phyloP scores from a whole-genome alignment of 2,113 vertebrate species.

The Trichomycterus rosablanca region DNA sequence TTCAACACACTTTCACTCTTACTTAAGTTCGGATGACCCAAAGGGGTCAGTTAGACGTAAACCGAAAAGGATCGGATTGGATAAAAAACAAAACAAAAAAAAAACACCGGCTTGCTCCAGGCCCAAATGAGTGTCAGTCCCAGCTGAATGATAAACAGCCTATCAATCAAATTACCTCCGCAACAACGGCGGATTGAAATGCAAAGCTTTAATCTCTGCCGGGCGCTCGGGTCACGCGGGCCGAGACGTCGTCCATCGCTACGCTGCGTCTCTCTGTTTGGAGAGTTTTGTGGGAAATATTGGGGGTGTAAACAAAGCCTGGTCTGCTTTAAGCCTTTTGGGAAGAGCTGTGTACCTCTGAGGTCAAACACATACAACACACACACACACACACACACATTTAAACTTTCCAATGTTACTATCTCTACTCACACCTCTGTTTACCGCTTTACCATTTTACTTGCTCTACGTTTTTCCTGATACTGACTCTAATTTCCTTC shows the following conservation, averaged over 20 bases:
- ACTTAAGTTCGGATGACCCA: conserved; percentile 71
- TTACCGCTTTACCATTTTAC: too few species aligned
- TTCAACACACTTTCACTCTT: conserved; percentile 76
- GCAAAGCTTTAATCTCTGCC: conserved; percentile 51
- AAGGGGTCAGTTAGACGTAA: conserved; percentile 65
- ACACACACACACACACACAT: not conserved
- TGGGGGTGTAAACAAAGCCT: not conserved
- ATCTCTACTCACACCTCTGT: too few species aligned
- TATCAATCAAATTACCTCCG: conserved; percentile 59
- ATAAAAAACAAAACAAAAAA: conserved; percentile 52
- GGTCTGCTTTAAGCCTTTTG: too few species aligned
- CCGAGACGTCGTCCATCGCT: conserved; percentile 14
- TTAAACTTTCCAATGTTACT: too few species aligned
- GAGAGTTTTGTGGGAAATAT: conserved; percentile 33
- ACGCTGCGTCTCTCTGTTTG: conserved; percentile 3
- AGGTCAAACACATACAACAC: conserved; percentile 25
- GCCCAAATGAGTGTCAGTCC: conserved; percentile 50
- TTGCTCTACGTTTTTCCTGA: too few species aligned
- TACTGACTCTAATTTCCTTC: too few species aligned
- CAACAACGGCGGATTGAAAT: conserved; percentile 50
- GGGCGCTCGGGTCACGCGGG: conserved; percentile 29
- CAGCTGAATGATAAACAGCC: conserved; percentile 64
- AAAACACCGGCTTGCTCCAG: too few species aligned
- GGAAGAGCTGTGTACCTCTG: conserved; percentile 16
- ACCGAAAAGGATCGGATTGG: conserved; percentile 46